phyloP scores from a whole-genome alignment of 2,113 vertebrate species.

The Cochlearius cochlearius region DNA sequence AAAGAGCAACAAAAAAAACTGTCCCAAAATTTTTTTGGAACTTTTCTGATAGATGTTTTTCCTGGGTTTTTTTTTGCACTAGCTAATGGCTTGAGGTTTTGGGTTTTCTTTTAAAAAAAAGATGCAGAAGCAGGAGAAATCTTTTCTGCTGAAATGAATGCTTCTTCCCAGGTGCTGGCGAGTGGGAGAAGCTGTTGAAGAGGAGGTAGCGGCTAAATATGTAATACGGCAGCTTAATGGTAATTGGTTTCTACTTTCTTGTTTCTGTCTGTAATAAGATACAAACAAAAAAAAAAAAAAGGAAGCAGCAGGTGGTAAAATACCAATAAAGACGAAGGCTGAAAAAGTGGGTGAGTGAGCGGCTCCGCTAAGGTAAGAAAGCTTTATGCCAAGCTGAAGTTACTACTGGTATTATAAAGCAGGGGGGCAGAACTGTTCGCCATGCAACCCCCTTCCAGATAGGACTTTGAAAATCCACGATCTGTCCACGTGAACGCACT shows the following conservation, averaged over 20 bases:
- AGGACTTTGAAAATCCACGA: not conserved
- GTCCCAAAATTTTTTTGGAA: not conserved
- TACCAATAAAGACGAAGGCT: not conserved
- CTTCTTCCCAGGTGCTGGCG: not conserved
- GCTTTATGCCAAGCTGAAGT: not conserved
- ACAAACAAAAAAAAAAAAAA: not conserved
- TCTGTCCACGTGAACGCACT: not conserved
- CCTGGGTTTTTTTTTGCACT: not conserved
- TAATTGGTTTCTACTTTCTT: not conserved
- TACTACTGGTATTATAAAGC: not conserved
- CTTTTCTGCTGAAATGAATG: not conserved
- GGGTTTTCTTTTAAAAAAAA: not conserved
- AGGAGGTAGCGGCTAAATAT: not conserved
- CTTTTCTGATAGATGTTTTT: not conserved
- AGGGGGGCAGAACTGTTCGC: not conserved
- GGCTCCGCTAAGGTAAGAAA: not conserved
- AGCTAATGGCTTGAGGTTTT: not conserved
- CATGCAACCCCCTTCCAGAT: fast-evolving
- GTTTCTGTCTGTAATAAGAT: not conserved
- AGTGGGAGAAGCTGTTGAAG: not conserved
- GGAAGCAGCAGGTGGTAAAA: not conserved
- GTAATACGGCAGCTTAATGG: not conserved
- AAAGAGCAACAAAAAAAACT: not conserved
- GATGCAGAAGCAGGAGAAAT: not conserved
- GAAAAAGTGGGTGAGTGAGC: not conserved